Evolutionary conservation across 2,797 vertebrate genomes (phyloP), one percentile per base, ranked within the genome.

Genomic region (Cossypha heuglini): DNA sequence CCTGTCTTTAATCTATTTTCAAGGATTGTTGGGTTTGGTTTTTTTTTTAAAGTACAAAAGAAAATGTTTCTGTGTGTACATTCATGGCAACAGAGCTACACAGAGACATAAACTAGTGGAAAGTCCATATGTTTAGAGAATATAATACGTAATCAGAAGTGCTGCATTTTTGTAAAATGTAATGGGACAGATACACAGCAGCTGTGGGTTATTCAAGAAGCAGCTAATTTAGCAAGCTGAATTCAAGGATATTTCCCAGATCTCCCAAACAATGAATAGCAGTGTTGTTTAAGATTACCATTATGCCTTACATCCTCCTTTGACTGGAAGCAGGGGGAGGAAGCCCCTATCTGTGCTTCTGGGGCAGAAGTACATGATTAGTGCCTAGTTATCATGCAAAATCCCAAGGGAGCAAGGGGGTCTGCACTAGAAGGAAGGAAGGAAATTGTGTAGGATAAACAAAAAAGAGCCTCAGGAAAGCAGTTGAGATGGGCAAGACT

Each of bases 401-500:
- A 80, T 96, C 97, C 96, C 95, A 62, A 51, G 97, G 95, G 97
- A 97, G 80, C 68, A 54, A 73, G 67, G 82, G 88, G 91, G 77
- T 96, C 95, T 96, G 95, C 95, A 83, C 52, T 81, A 79, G 94
- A 95, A 98, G 97, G 95, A 96, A 98, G 97, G 97, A 98, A 98
- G 98, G 97, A 98, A 98, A 96, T 96, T 86, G 82, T 96, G 96
- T 75, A 96, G 97, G 91, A 98, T 97, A 98, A 98, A 98, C 97
- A 98, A 96, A 97, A 95, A 93, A 93, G 83, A 95, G 78, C 95
- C 73, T 67, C 93, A 88, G 96, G 95, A 96, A 97, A 97, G 83
- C 17, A 7, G 92, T 94, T 13, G 46, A 96, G 96, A 97, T 97
- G 94, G 97, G 91, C 96, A 97, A 97, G 96, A 94, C 74, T 97